Conservation (phyloP, 2,113 vertebrate genomes). For the Dascyllus trimaculatus region DNA sequence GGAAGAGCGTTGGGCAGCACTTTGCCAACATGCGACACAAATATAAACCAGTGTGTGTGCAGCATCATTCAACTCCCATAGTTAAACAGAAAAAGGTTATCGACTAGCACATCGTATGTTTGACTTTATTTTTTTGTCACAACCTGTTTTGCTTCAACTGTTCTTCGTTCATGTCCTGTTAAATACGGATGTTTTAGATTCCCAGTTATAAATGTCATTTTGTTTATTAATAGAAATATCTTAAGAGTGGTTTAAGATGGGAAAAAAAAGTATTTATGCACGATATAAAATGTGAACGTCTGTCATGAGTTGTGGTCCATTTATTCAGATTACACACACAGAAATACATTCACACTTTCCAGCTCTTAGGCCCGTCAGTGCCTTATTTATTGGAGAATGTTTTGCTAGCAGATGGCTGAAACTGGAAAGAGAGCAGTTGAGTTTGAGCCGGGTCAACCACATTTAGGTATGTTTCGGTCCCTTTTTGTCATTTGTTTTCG, state of each 20-base stretch:
- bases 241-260: constrained; percentile 77
- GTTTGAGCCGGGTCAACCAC: constrained; percentile 44
- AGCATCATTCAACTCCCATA: constrained; percentile 11
- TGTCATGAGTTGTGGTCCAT: constrained; percentile 57
- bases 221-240: constrained; percentile 75
- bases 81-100: constrained; percentile 14
- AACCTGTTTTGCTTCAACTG: constrained; percentile 53
- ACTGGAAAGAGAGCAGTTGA: constrained; percentile 69
- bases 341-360: constrained; percentile 22
- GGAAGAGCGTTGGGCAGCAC: constrained; percentile 14
- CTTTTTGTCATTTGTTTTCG: constrained; percentile 22
- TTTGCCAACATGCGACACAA: constrained; percentile 45
- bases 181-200: constrained; percentile 58
- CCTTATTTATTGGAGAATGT: constrained; percentile 81
- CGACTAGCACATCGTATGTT: constrained; percentile 49
- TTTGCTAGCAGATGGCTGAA: constrained; percentile 56
- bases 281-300: constrained; percentile 75
- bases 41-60: constrained; percentile 1
- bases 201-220: constrained; percentile 60
- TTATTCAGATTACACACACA: constrained; percentile 48
- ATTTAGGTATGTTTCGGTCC: constrained; percentile 35
- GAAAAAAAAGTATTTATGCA: constrained; percentile 79
- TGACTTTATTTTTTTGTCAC: constrained; percentile 46
- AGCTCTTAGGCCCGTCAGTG: constrained; percentile 53
- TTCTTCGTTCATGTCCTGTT: constrained; percentile 35